phyloP scores from a whole-genome alignment of 1,140 invertebrate species.

The Drosophila athabasca region DNA sequence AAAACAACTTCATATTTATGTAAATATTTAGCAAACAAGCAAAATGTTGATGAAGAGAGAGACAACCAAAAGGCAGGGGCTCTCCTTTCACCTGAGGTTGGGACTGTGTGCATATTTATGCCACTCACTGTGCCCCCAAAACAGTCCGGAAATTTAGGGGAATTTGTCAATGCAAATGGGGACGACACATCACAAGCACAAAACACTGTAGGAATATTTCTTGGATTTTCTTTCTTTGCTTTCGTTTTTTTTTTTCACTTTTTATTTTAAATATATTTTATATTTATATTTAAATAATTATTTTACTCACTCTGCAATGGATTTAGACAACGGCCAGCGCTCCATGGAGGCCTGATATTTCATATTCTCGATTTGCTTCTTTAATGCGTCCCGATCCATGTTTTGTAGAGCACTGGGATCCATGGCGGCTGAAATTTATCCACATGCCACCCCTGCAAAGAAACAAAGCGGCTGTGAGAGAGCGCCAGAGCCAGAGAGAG shows the following conservation, averaged over 20 bases:
- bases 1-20: conserved; percentile 60
- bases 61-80: conserved; percentile 2
- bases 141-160: conserved; percentile 3
- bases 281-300: conserved; percentile 10
- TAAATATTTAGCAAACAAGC: conserved; percentile 66
- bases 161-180: conserved; percentile 26
- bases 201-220: neutral
- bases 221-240: too few relatives aligned
- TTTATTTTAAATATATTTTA: neutral
- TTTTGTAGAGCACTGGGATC: conserved; percentile 95
- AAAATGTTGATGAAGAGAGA: conserved; percentile 15
- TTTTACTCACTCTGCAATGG: conserved; percentile 95
- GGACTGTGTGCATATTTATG: conserved; percentile 56
- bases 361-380: conserved; percentile 98
- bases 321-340: conserved; percentile 96
- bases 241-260: neutral
- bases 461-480: conserved; percentile 37
- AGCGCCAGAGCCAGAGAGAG: conserved; percentile 41
- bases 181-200: conserved; percentile 17
- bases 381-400: conserved; percentile 98
- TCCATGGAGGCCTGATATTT: conserved; percentile 98
- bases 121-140: conserved; percentile 8
- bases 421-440: conserved; percentile 87
- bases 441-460: conserved; percentile 84
- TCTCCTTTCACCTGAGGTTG: conserved; percentile 26